A percentile compares a stretch with the other conserved stretches of the same genome.
Conservation (phyloP, 2,797 vertebrate genomes). For the Pseudocheirus occidentalis region DNA sequence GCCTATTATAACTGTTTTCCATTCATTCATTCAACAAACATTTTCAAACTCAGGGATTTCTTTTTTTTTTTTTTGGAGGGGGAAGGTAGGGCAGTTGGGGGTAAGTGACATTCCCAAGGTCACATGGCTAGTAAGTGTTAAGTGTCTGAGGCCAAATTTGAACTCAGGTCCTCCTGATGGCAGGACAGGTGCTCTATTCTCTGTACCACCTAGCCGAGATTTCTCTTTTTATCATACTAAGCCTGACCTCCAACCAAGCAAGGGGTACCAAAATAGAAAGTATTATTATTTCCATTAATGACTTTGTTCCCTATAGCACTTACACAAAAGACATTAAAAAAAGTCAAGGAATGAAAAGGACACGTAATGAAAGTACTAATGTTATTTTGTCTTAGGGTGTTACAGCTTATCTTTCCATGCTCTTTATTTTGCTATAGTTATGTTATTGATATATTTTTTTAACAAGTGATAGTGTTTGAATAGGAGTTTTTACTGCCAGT, state of each 20-base stretch:
- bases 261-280: background rate
- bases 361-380: no score
- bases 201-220: background rate
- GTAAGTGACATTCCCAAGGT: no score
- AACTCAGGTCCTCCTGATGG: no score
- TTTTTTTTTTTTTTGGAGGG: no score
- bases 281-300: background rate
- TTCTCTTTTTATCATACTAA: background rate
- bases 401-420: background rate
- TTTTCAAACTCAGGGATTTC: background rate
- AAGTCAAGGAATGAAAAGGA: background rate
- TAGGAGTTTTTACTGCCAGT: background rate
- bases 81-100: no score
- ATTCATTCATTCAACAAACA: background rate
- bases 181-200: no score
- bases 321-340: background rate
- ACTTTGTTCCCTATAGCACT: background rate
- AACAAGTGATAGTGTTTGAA: background rate
- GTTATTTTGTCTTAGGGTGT: background rate
- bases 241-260: no score
- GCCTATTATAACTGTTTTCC: no score
- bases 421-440: background rate
- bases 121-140: no score
- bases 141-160: no score
- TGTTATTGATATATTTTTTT: constrained; percentile 4